phyloP scores from a whole-genome alignment of 2,888 invertebrate species.

The Ophion costatus region DNA sequence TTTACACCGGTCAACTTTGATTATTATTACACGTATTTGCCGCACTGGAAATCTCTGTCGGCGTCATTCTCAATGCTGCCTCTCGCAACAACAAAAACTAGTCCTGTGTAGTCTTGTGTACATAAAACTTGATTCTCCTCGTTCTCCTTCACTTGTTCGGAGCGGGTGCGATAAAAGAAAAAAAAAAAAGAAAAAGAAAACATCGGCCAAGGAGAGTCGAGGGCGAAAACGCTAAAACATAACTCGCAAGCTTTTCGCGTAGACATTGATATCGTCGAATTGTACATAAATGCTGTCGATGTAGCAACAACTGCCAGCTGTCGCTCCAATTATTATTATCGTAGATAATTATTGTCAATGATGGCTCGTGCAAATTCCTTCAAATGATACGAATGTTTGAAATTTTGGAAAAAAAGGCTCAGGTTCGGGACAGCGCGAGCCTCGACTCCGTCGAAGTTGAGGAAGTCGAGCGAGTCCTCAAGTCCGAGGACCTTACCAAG shows the following conservation, averaged over 20 bases:
- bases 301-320: conserved; percentile 21
- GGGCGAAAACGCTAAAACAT: background rate
- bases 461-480: conserved; percentile 71
- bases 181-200: background rate
- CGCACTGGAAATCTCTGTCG: background rate
- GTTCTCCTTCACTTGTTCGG: background rate
- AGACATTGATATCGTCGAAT: conserved; percentile 9
- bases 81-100: background rate
- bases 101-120: background rate
- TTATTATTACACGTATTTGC: background rate
- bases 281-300: conserved; percentile 2
- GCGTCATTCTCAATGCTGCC: background rate
- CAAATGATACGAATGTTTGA: background rate
- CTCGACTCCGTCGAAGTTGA: conserved; percentile 75
- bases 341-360: background rate
- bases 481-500: conserved; percentile 70
- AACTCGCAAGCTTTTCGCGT: conserved; percentile 44
- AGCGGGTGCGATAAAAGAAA: background rate
- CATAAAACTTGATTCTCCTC: background rate
- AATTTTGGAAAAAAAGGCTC: conserved; percentile 1
- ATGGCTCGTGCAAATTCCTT: background rate
- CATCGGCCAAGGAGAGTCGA: background rate
- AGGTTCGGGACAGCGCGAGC: conserved; percentile 75
- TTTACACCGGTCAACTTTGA: background rate
- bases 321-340: conserved; percentile 16